A percentile compares a stretch with the other conserved stretches of the same genome.
Conservation (phyloP, 2,113 vertebrate genomes). For the Pluvianellus socialis region DNA sequence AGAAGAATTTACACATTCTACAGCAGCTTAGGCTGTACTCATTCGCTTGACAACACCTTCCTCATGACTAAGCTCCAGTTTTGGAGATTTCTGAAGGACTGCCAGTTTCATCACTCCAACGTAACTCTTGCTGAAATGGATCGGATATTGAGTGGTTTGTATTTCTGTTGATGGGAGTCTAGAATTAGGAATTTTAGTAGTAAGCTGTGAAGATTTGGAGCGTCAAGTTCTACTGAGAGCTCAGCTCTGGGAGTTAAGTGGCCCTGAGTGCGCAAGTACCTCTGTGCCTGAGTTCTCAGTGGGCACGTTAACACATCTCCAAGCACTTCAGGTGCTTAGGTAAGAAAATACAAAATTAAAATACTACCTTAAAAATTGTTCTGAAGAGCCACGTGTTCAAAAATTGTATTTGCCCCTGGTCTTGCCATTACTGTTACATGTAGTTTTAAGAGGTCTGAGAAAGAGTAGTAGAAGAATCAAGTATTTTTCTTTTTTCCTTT, state of each 20-base stretch:
- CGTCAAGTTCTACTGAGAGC: not conserved
- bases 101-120: constrained; percentile 77
- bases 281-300: not conserved
- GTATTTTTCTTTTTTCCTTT: not conserved
- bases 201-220: not conserved
- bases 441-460: not conserved
- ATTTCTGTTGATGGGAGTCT: not conserved
- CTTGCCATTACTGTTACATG: not conserved
- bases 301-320: not conserved
- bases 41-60: constrained; percentile 75
- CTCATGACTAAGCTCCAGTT: constrained; percentile 85
- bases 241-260: not conserved
- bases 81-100: constrained; percentile 92
- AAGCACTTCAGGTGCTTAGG: not conserved
- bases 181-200: not conserved
- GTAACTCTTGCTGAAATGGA: constrained; percentile 81
- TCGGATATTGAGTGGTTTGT: constrained; percentile 75
- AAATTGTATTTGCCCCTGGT: not conserved
- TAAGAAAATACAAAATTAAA: not conserved
- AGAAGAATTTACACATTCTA: constrained; percentile 86
- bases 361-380: not conserved
- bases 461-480: not conserved
- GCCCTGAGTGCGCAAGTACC: not conserved
- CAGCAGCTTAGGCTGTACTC: constrained; percentile 78
- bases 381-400: not conserved